Evolutionary conservation across 2,113 vertebrate genomes (phyloP).

Genomic region (Labeo rohita): DNA sequence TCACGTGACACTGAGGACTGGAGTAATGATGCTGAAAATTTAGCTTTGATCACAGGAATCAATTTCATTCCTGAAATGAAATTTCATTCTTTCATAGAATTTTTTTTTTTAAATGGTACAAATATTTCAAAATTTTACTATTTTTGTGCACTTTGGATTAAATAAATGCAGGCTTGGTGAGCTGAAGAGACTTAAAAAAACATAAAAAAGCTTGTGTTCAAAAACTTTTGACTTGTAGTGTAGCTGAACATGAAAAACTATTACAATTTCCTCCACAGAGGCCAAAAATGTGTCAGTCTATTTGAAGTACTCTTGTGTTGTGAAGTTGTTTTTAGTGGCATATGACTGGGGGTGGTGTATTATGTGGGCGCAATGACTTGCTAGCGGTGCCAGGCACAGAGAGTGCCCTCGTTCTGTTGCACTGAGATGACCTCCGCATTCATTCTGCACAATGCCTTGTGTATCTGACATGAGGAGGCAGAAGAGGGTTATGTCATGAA

Average conservation of each 20-base stretch:
- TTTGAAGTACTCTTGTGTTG: constrained; percentile 16
- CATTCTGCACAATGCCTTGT: constrained; percentile 44
- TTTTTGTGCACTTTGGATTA: too few species aligned
- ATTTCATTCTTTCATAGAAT: too few species aligned
- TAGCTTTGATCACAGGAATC: neutral
- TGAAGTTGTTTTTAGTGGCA: constrained; percentile 55
- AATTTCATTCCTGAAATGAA: too few species aligned
- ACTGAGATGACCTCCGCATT: constrained; percentile 45
- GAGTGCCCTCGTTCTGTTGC: constrained; percentile 36
- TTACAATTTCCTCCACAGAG: neutral
- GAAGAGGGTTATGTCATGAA: constrained; percentile 39
- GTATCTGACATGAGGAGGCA: constrained; percentile 40
- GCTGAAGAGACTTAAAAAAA: too few species aligned
- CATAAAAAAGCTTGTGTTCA: too few species aligned
- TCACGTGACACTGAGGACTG: too few species aligned
- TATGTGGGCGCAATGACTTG: constrained; percentile 36
- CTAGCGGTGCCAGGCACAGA: constrained; percentile 54
- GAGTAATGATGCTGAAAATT: neutral
- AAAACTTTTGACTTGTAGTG: too few species aligned
- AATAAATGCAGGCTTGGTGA: too few species aligned
- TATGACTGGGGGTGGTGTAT: constrained; percentile 33
- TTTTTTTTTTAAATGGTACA: too few species aligned
- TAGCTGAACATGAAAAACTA: too few species aligned
- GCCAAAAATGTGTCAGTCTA: constrained; percentile 26
- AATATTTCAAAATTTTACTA: too few species aligned